Evolutionary conservation across 2,113 vertebrate species (phyloP).

Genomic region (Anolis sagrei): DNA sequence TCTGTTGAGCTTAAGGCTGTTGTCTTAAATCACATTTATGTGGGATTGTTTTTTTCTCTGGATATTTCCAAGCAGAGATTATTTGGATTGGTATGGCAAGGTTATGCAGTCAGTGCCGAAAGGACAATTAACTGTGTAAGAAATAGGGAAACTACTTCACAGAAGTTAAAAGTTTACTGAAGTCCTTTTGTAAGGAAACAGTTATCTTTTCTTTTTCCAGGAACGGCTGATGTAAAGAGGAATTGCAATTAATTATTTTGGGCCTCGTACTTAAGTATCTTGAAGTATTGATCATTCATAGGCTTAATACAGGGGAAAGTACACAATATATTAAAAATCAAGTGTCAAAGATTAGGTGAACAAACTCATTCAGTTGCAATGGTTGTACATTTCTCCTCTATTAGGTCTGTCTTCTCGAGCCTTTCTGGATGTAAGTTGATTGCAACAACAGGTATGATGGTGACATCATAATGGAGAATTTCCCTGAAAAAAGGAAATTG

Average conservation of each 20-base stretch:
- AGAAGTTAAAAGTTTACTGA: slow-evolving; percentile 65
- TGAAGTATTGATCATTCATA: slow-evolving; percentile 43
- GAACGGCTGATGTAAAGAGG: slow-evolving; percentile 38
- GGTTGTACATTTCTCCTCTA: slow-evolving; percentile 65
- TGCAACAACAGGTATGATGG: slow-evolving; percentile 62
- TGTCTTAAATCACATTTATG: neutral
- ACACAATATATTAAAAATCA: slow-evolving; percentile 54
- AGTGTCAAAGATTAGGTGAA: slow-evolving; percentile 63
- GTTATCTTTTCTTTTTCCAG: slow-evolving; percentile 40
- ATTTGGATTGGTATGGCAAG: slow-evolving; percentile 21
- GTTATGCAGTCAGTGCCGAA: slow-evolving; percentile 9
- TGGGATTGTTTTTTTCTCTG: neutral
- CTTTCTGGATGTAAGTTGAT: slow-evolving; percentile 67
- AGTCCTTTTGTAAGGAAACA: slow-evolving; percentile 52
- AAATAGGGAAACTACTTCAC: slow-evolving; percentile 62
- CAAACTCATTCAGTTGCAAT: slow-evolving; percentile 34
- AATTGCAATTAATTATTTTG: slow-evolving; percentile 33
- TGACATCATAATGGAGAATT: slow-evolving; percentile 73
- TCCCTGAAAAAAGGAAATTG: slow-evolving; percentile 64
- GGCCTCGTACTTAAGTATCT: neutral
- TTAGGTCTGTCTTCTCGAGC: slow-evolving; percentile 64
- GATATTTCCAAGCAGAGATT: slow-evolving; percentile 9
- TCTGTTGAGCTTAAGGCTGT: slow-evolving; percentile 19
- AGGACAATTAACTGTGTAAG: slow-evolving; percentile 11
- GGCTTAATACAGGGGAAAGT: slow-evolving; percentile 45